phyloP scores from a whole-genome alignment of 2,888 invertebrate species.

The Tenthredo amoena region DNA sequence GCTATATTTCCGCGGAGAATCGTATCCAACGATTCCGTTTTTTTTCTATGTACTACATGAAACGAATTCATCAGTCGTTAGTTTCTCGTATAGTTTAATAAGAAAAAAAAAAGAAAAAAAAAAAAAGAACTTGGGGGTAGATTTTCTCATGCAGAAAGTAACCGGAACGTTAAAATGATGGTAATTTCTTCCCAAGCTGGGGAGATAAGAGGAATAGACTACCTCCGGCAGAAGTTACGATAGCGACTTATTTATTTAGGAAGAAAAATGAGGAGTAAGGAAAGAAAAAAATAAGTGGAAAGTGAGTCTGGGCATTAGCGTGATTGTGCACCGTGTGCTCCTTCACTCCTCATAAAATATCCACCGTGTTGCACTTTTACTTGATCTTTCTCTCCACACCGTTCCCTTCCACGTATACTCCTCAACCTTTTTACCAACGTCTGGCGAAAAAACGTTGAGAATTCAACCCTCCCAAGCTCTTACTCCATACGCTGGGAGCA shows the following conservation, averaged over 20 bases:
- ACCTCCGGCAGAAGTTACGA: not conserved
- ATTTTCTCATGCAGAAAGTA: not conserved
- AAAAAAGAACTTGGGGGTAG: not conserved
- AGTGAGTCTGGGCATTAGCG: slow-evolving; percentile 51
- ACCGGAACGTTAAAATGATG: not conserved
- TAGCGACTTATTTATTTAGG: slow-evolving; percentile 17
- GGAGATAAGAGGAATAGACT: not conserved
- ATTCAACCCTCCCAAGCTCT: not conserved
- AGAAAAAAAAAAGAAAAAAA: not conserved
- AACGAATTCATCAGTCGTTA: too few species aligned
- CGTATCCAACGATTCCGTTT: not conserved
- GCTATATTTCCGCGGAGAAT: not conserved
- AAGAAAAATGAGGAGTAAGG: not conserved
- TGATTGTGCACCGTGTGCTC: slow-evolving; percentile 44
- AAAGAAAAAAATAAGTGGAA: slow-evolving; percentile 12
- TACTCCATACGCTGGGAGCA: not conserved
- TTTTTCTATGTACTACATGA: too few species aligned
- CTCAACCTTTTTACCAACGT: not conserved
- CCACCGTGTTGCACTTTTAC: slow-evolving; percentile 38
- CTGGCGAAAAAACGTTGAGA: not conserved
- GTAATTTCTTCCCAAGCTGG: not conserved
- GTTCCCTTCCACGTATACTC: not conserved
- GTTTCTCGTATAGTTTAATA: too few species aligned
- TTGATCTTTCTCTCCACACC: not conserved
- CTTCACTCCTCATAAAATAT: slow-evolving; percentile 33